Percentiles rank a stretch among this genome's conserved stretches.
Evolutionary conservation across 1,140 invertebrate genomes (phyloP).

Genomic region (Cherax destructor): DNA sequence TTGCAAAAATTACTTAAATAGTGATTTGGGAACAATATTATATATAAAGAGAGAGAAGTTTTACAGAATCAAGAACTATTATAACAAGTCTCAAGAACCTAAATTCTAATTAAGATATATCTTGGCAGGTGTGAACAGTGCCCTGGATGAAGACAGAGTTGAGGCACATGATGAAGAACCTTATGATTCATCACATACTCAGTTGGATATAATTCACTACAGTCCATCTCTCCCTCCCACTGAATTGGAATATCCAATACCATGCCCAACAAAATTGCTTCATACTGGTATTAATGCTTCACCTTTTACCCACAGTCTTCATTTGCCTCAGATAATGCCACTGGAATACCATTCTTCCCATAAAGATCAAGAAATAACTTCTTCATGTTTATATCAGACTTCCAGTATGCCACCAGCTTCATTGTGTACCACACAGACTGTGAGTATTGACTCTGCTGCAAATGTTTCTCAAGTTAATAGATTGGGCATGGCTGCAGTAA

Average conservation of each 20-base stretch:
- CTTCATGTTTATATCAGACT: background rate
- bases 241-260: background rate
- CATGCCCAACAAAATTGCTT: background rate
- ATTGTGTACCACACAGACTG: background rate
- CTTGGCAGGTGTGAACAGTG: conserved; percentile 19
- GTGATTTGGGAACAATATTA: too few species aligned
- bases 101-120: background rate
- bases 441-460: background rate
- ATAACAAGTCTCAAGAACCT: background rate
- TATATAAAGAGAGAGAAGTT: too few species aligned
- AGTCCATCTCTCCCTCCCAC: background rate
- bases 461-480: background rate
- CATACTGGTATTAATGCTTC: background rate
- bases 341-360: background rate
- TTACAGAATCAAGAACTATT: background rate
- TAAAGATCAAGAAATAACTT: background rate
- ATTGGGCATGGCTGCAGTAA: background rate
- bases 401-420: background rate
- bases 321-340: background rate
- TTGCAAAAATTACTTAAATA: too few species aligned
- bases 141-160: conserved; percentile 5
- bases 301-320: background rate
- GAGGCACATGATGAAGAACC: background rate
- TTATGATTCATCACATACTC: background rate
- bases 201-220: background rate